phyloP scores from a whole-genome alignment of 1,140 invertebrate species.

The Aphelenchoides fujianensis region DNA sequence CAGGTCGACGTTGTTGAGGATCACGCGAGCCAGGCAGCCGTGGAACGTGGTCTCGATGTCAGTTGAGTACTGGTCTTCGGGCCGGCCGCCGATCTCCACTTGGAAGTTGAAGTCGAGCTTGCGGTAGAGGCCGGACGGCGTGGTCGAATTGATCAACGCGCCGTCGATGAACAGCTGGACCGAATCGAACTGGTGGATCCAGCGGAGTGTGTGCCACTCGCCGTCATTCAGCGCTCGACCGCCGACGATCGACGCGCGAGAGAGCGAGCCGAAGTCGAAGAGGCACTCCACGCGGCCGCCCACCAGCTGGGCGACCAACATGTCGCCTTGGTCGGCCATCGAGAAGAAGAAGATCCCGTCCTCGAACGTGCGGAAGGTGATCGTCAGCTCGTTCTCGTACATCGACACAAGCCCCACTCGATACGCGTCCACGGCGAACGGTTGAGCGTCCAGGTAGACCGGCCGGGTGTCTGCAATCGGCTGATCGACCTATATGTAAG shows the following conservation, averaged over 20 bases:
- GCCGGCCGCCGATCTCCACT: slow-evolving; percentile 58
- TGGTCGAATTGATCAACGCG: slow-evolving; percentile 52
- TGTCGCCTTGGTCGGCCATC: slow-evolving; percentile 58
- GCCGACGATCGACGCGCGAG: slow-evolving; percentile 39
- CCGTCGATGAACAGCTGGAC: slow-evolving; percentile 57
- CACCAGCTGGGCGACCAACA: slow-evolving; percentile 55
- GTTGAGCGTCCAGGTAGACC: slow-evolving; percentile 47
- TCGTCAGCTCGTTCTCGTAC: slow-evolving; percentile 59
- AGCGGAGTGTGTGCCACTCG: slow-evolving; percentile 54
- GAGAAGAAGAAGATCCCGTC: slow-evolving; percentile 61
- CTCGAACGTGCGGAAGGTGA: slow-evolving; percentile 58
- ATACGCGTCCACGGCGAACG: slow-evolving; percentile 45
- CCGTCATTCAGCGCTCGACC: slow-evolving; percentile 57
- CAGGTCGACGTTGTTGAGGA: slow-evolving; percentile 56
- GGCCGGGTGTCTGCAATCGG: slow-evolving; percentile 39
- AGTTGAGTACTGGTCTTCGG: slow-evolving; percentile 52
- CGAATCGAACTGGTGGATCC: slow-evolving; percentile 61
- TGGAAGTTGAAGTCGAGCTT: slow-evolving; percentile 57
- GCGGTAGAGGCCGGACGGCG: slow-evolving; percentile 55
- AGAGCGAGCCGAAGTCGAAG: slow-evolving; percentile 57
- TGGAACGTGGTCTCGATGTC: slow-evolving; percentile 54
- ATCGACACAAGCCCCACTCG: slow-evolving; percentile 51
- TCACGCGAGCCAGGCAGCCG: slow-evolving; percentile 50
- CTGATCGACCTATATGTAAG: no score
- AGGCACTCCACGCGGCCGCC: slow-evolving; percentile 48